These are phyloP conservation scores for Bos indicus DNA, from an alignment of 2,113 vertebrate genomes.

Conservation along the genomic window DNA sequence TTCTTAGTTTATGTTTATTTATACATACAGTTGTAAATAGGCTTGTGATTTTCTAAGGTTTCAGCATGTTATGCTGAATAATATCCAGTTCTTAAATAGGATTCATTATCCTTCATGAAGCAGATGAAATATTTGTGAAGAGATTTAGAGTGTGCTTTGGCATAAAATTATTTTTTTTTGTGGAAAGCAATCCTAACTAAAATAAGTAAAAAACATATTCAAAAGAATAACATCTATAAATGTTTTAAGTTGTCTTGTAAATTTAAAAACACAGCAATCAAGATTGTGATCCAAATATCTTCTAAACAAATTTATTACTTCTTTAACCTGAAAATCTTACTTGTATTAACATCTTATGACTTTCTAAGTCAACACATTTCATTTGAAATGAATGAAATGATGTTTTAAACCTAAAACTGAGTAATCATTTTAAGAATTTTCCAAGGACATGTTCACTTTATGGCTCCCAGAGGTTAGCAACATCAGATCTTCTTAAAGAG, in stretches of 20 bases:
- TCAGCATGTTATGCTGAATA: neutral
- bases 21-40: neutral
- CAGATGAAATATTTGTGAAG: neutral
- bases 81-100: neutral
- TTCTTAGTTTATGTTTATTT: neutral
- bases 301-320: neutral
- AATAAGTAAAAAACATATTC: neutral
- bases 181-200: neutral
- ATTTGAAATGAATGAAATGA: conserved; percentile 1
- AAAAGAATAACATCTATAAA: neutral
- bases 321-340: neutral
- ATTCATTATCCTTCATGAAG: neutral
- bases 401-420: neutral
- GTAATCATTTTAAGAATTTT: neutral
- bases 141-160: neutral
- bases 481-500: neutral
- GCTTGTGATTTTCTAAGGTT: neutral
- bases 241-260: neutral
- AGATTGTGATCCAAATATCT: neutral
- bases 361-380: conserved; percentile 4
- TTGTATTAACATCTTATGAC: neutral
- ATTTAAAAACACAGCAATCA: conserved; percentile 1
- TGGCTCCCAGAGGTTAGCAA: neutral
- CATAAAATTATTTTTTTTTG: neutral
- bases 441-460: neutral